Conservation (phyloP, 2,113 vertebrate species). For the Onychostoma macrolepis region DNA sequence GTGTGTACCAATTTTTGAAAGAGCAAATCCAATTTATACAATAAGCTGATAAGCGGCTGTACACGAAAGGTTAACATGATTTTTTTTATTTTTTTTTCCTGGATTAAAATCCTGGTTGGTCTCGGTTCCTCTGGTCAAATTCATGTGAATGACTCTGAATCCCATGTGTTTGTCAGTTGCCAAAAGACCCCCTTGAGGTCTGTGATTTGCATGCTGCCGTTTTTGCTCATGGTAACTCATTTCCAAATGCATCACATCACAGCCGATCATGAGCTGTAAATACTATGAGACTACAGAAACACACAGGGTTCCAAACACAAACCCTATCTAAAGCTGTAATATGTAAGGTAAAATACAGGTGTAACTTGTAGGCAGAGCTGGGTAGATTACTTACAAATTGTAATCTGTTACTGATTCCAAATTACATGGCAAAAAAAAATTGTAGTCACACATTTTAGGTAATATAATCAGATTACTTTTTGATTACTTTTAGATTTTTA, state of each 20-base stretch:
- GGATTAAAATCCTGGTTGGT: background rate
- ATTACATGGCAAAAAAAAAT: too few relatives aligned
- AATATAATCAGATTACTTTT: too few relatives aligned
- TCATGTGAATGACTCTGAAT: too few relatives aligned
- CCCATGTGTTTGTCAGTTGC: background rate
- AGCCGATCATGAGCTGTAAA: background rate
- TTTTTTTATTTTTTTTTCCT: background rate
- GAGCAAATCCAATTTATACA: background rate
- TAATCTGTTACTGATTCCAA: too few relatives aligned
- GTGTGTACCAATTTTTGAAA: background rate
- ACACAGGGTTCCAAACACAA: background rate
- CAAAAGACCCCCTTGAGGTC: background rate
- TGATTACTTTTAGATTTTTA: too few relatives aligned
- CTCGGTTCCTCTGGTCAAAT: too few relatives aligned
- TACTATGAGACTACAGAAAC: background rate
- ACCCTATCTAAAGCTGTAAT: background rate
- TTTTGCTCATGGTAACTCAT: background rate
- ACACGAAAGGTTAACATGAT: background rate
- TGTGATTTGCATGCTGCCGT: background rate
- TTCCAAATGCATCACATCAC: background rate
- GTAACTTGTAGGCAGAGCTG: too few relatives aligned
- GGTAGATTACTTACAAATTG: too few relatives aligned
- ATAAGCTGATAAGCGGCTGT: background rate
- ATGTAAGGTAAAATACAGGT: too few relatives aligned
- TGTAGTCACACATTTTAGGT: too few relatives aligned